Conservation (phyloP, 2,113 vertebrate species). For the Callipepla squamata region DNA sequence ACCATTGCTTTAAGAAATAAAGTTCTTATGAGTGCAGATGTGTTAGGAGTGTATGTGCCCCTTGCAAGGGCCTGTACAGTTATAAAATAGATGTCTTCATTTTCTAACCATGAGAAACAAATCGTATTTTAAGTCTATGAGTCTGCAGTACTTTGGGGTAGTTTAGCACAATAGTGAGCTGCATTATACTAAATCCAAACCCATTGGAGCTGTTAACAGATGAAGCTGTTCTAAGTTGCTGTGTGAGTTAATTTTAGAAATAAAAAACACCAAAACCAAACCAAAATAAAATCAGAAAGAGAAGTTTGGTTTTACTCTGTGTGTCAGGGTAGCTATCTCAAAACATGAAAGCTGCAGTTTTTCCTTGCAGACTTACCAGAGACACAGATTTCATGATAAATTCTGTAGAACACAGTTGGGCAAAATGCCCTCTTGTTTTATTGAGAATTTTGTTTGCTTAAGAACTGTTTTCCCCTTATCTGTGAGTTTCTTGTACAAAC, state of each 20-base stretch:
- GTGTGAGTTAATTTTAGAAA: conserved; percentile 12
- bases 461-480: conserved; percentile 29
- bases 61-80: neutral
- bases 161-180: conserved; percentile 31
- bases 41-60: neutral
- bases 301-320: neutral
- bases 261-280: neutral
- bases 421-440: neutral
- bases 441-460: conserved; percentile 18
- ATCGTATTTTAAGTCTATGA: neutral
- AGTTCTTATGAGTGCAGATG: neutral
- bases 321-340: neutral
- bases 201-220: conserved; percentile 19
- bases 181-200: conserved; percentile 50
- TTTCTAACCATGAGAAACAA: neutral
- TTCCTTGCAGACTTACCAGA: neutral
- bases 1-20: neutral
- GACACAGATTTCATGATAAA: neutral
- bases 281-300: neutral
- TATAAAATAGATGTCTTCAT: conserved; percentile 14
- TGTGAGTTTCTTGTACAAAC: conserved; percentile 32
- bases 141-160: conserved; percentile 23
- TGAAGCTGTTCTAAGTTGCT: conserved; percentile 51
- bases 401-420: neutral
- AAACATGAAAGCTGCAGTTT: neutral